A percentile compares a stretch with the other conserved stretches of the same genome.
Evolutionary conservation across 2,113 vertebrate genomes (phyloP).

Genomic region (Psilopsiagon aymara): DNA sequence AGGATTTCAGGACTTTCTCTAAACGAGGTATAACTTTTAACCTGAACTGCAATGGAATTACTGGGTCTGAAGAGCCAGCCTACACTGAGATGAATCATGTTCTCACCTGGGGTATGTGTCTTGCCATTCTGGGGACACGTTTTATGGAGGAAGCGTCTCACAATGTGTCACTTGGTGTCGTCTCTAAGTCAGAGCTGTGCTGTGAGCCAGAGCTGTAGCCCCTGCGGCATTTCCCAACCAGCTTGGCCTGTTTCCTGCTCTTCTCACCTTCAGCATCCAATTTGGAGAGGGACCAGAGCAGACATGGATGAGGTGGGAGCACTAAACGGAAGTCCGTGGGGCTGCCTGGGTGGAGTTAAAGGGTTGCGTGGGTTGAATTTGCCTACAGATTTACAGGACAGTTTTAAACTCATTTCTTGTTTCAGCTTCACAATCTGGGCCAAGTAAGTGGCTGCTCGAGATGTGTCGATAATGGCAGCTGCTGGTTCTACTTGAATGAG

Average conservation of each 20-base stretch:
- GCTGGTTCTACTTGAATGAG: background rate
- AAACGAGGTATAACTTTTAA: background rate
- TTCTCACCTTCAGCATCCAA: rapidly evolving
- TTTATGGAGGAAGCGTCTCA: rapidly evolving
- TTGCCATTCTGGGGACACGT: rapidly evolving
- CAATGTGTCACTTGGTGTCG: background rate
- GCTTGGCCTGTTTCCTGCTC: rapidly evolving
- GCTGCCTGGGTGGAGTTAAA: no score
- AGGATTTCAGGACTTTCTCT: background rate
- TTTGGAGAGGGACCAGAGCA: background rate
- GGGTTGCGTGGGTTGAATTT: background rate
- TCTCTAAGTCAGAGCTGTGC: background rate
- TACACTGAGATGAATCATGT: background rate
- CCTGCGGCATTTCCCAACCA: background rate
- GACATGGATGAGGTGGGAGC: background rate
- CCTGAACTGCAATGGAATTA: background rate
- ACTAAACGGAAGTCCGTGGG: rapidly evolving
- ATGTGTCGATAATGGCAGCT: background rate
- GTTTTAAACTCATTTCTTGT: background rate
- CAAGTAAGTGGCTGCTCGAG: background rate
- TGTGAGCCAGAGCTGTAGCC: background rate
- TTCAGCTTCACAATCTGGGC: background rate
- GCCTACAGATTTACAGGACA: background rate
- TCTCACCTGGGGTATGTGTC: background rate
- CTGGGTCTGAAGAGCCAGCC: background rate